Conservation (phyloP, 2,113 vertebrate species). For the Trichechus manatus region DNA sequence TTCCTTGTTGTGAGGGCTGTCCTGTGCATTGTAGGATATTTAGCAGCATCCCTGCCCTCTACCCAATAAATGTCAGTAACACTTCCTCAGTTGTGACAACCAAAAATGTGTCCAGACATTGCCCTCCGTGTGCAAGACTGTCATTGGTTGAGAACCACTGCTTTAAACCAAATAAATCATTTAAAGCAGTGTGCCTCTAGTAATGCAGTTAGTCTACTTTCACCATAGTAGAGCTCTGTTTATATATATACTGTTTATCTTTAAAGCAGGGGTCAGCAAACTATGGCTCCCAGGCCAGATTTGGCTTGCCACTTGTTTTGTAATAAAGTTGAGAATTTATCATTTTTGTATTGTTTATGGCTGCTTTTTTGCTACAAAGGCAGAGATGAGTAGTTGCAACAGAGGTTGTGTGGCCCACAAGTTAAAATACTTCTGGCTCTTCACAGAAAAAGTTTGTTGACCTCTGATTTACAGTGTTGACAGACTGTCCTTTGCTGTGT, state of each 20-base stretch:
- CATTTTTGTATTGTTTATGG: not conserved
- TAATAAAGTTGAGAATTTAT: not conserved
- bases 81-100: not conserved
- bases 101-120: not conserved
- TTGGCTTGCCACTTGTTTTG: not conserved
- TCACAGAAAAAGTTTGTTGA: not conserved
- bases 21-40: not conserved
- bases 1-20: not conserved
- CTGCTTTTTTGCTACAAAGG: not conserved
- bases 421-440: not conserved
- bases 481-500: not conserved
- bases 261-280: not conserved
- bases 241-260: not conserved
- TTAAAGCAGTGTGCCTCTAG: not conserved
- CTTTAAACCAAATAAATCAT: slow-evolving; percentile 8
- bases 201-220: not conserved
- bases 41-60: not conserved
- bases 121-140: not conserved
- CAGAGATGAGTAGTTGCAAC: not conserved
- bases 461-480: slow-evolving; percentile 5
- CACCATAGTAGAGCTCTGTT: not conserved
- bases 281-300: not conserved
- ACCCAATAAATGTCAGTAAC: not conserved
- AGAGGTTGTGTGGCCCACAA: not conserved
- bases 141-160: not conserved